Evolutionary conservation across 2,797 vertebrate species (phyloP), one percentile per base, ranked within the genome.

Genomic region (Cryptoprocta ferox): DNA sequence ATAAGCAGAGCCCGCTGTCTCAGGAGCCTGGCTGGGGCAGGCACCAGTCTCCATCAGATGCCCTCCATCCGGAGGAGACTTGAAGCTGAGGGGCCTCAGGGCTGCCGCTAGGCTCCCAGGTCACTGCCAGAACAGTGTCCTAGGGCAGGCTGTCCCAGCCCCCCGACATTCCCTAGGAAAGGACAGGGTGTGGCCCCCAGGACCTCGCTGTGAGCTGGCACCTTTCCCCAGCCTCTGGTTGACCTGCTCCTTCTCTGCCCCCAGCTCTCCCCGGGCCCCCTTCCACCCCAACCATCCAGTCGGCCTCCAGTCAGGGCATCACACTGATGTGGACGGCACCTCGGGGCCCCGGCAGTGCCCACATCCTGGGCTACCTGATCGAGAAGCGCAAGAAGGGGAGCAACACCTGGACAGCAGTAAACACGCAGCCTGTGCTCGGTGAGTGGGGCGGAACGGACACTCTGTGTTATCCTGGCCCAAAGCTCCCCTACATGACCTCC

Each of bases 351-450:
- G 99, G 99, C 70, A 98, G 98, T 0, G 99, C 99, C 24, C 98
- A 97, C 53, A 98, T 99, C 79, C 81, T 99, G 85, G 99, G 99
- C 21, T 99, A 99, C 92, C 91, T 99, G 0, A 11, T 99, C 48
- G 99, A 99, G 89, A 99, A 99, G 90, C 98, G 99, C 79, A 99
- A 99, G 98, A 99, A 98, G 82, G 99, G 99, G 0, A 99, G 99
- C 90, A 98, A 98, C 80, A 98, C 98, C 35, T 99, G 99, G 99
- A 98, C 97, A 4, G 98, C 99, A 37, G 99, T 99, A 95, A 99
- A 98, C 14, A 98, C 98, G 0, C 96, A 98, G 66, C 99, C 98
- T 0, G 79, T 99, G 88, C 97, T 98, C 98, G 99, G 99, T 99
- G 68, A 92, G 98, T 16, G 13, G 26, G 11, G 73, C 28, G 1